Evolutionary conservation across 1,140 invertebrate genomes (phyloP), one percentile per base, ranked within the genome.

Genomic region (Drosophila chauvacae): DNA sequence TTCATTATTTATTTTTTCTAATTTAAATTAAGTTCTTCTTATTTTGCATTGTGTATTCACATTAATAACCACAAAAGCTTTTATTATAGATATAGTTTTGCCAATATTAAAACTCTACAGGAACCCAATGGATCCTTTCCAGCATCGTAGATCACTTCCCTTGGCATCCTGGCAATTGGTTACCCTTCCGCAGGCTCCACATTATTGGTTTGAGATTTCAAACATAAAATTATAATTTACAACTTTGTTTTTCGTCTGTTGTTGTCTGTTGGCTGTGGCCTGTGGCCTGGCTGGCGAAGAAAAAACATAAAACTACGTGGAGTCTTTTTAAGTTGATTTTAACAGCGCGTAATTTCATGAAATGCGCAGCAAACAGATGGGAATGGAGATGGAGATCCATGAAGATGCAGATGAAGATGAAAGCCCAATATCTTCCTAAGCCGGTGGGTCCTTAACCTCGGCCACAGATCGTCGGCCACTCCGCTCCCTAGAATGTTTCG

Each of bases 181-280:
- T 78, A 55, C 45, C 53, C 62, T 77, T 81, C 42, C 37, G 39
- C 23, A 23, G 28, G 20, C 50, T 48, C 23, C 58, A 65, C 69
- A 71, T 79, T 82, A 82, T 86, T 80, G 80, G 59, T 80, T 75
- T 90, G 80, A 75, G 85, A 88, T 88, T 81, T 76, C 73, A 84
- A 88, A 84, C 84, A 88, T 88, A 70, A 88, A 88, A 88, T 78
- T 88, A 84, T 88, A 88, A 88, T 88, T 88, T 88, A 88, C 84
- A 88, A 90, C 84, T 84, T 88, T 88, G 84, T 87, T 82, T 62
- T 79, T 80, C 39, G 59, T 53, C 56, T 28, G 39, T 62, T 70
- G 50, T 53, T 53, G 50, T 33, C 6, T 37, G 51, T n/a, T 47
- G 44, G 3, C 41, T 42, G 41, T 42, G 33, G 44, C 6, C 41